phyloP scores from a whole-genome alignment of 30 jellyfish, hydroid and myxozoan genomes.

The Euphysa ruthae region DNA sequence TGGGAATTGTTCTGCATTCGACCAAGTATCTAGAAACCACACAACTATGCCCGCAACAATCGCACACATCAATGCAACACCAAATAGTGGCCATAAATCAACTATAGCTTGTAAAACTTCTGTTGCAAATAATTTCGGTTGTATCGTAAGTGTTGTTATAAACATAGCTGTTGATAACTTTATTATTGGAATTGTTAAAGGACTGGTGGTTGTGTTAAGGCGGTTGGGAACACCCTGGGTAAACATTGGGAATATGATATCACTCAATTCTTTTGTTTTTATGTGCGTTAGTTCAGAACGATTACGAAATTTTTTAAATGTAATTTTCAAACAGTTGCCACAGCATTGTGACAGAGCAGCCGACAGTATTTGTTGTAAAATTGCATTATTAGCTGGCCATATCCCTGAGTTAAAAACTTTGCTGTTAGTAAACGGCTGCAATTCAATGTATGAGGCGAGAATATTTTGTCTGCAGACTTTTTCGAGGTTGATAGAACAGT shows the following conservation, averaged over 20 bases:
- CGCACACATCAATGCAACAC: constrained; percentile 16
- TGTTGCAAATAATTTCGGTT: constrained; percentile 21
- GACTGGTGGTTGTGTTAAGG: background rate
- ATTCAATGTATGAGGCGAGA: constrained; percentile 1
- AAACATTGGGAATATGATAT: constrained; percentile 20
- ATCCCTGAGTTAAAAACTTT: background rate
- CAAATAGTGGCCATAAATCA: constrained; percentile 35
- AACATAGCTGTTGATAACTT: constrained; percentile 32
- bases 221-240: constrained; percentile 12
- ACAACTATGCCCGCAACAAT: constrained; percentile 28
- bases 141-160: constrained; percentile 4
- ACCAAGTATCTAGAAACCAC: constrained; percentile 40
- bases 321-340: constrained; percentile 16
- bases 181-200: constrained; percentile 11
- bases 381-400: constrained; percentile 15
- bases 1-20: constrained; percentile 34
- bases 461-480: constrained; percentile 9
- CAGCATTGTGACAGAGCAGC: constrained; percentile 39
- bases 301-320: background rate
- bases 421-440: constrained; percentile 20
- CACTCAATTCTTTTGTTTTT: constrained; percentile 16
- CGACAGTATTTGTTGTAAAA: constrained; percentile 20
- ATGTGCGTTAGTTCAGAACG: constrained; percentile 17
- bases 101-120: constrained; percentile 19
- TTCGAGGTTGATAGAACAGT: constrained; percentile 7